Evolutionary conservation across 2,113 vertebrate species (phyloP), one percentile per base, ranked within the genome.

Genomic region (Psettodes erumei): DNA sequence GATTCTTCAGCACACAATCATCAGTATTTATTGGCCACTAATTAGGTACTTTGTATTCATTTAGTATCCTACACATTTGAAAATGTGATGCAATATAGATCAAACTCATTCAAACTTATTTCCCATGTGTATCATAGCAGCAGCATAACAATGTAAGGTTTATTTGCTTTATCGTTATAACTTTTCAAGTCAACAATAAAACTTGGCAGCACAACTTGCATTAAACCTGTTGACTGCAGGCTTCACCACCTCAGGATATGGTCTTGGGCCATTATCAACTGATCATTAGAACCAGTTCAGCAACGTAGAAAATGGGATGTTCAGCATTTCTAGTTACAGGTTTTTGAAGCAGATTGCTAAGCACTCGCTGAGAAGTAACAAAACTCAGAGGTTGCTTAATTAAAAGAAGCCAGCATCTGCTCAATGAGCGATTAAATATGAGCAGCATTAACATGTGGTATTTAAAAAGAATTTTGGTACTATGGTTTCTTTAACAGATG

Each of bases 351-450:
- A 84, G 79, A 87, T 75, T 87, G 83, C 74, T 83, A 85, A 84
- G 81, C 86, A 68, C 54, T 82, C 59, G 65, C 61, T 70, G 63
- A 61, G 74, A 90, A 83, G 90, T 75, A 90, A 86, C 53, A 83
- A 84, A 93, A 88, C 65, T 80, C 77, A 66, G 71, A 85, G 64
- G 82, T 84, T 85, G 87, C 75, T 91, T 92, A 93, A 92, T 94
- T 92, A 93, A 94, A 91, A 83, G 80, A 82, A 82, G 80, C 71
- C 84, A 89, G 84, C 91, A 92, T 91, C 89, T 92, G 88, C 88
- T 92, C 87, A 81, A 58, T 55, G 60, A 83, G 79, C 53, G 73
- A 88, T 94, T 92, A 89, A 89, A 93, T 80, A 89, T 79, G 82
- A 88, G 82, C 47, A 81, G 83, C 78, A 89, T 88, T 84, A 88